Percentiles rank a stretch among this genome's conserved stretches.
Conservation (phyloP, 2,113 vertebrate genomes). For the Leptodactylus fuscus region DNA sequence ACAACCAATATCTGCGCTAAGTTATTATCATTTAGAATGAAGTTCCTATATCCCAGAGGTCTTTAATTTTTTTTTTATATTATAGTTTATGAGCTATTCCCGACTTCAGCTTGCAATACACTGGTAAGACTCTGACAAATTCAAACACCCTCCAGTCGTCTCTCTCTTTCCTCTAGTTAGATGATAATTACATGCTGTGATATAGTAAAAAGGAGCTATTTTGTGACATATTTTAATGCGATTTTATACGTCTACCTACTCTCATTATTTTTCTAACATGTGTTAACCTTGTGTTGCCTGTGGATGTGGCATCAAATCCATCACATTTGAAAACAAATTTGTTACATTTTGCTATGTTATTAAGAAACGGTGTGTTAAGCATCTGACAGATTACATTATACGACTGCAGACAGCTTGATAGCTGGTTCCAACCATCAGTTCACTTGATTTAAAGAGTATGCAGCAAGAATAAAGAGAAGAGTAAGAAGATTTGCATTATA, state of each 20-base stretch:
- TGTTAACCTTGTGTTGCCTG: constrained; percentile 52
- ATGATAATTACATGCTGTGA: constrained; percentile 35
- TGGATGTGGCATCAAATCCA: constrained; percentile 50
- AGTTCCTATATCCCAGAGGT: background rate
- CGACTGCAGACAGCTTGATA: constrained; percentile 56
- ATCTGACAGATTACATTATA: constrained; percentile 57
- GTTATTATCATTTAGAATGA: background rate
- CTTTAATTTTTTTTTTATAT: background rate
- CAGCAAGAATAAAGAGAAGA: constrained; percentile 38
- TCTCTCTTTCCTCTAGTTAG: background rate
- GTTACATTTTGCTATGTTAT: constrained; percentile 54
- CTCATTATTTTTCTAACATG: constrained; percentile 40
- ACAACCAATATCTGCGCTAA: background rate
- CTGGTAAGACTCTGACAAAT: background rate
- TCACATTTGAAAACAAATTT: constrained; percentile 55
- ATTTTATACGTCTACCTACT: constrained; percentile 35
- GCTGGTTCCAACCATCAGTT: constrained; percentile 51
- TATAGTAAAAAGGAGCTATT: constrained; percentile 39
- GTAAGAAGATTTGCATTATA: constrained; percentile 35
- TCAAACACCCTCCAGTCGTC: constrained; percentile 20
- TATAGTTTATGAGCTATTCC: background rate
- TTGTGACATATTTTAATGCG: constrained; percentile 26
- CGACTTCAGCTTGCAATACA: background rate
- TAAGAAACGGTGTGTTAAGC: constrained; percentile 56
- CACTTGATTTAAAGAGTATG: constrained; percentile 55